Evolutionary conservation across 2,888 invertebrate species (phyloP).

Genomic region (Tachystola acroxantha): DNA sequence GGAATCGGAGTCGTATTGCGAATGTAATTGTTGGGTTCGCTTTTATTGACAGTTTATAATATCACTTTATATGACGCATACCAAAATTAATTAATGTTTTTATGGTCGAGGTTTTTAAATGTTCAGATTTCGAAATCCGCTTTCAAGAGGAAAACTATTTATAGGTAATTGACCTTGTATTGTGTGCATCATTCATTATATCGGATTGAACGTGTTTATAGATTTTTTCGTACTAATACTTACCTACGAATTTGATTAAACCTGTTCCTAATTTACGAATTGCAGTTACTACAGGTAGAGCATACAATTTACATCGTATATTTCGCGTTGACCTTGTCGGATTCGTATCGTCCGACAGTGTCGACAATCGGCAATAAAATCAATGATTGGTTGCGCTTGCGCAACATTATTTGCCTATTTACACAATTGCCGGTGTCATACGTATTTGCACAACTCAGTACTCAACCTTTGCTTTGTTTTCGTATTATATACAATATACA

Average conservation of each 20-base stretch:
- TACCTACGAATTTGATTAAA: too few species aligned
- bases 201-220: too few species aligned
- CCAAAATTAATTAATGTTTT: constrained; percentile 2
- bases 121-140: too few species aligned
- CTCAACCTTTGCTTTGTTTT: constrained; percentile 1
- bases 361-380: constrained; percentile 32
- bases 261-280: constrained; percentile 8
- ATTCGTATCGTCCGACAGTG: constrained; percentile 16
- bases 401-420: constrained; percentile 48
- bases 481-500: not conserved
- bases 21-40: constrained; percentile 24
- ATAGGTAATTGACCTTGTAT: too few species aligned
- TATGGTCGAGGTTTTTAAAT: not conserved
- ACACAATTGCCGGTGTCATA: constrained; percentile 34
- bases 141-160: too few species aligned
- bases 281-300: constrained; percentile 7
- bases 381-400: constrained; percentile 49
- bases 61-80: constrained; percentile 18
- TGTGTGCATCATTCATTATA: too few species aligned
- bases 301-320: constrained; percentile 34
- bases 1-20: constrained; percentile 29
- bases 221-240: too few species aligned
- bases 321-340: constrained; percentile 48
- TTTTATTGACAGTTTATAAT: constrained; percentile 22
- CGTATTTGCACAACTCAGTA: constrained; percentile 8